These are phyloP conservation scores for Sericinus montela DNA, from an alignment of 2,888 invertebrate genomes.

Conservation along the genomic window DNA sequence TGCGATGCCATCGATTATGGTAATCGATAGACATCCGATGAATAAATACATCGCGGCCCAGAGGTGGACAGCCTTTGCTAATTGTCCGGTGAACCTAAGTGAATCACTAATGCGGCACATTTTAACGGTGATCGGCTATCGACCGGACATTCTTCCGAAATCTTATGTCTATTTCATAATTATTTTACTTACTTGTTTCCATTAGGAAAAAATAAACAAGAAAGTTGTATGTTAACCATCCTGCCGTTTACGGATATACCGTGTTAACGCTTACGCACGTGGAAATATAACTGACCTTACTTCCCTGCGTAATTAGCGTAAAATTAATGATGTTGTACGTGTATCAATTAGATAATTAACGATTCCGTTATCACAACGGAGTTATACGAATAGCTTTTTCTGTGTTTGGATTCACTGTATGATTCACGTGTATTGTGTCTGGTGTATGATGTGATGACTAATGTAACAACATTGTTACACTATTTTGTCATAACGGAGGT, in stretches of 20 bases:
- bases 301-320: conserved; percentile 10
- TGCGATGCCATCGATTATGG: conserved; percentile 74
- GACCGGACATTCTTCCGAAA: conserved; percentile 44
- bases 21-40: conserved; percentile 77
- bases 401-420: conserved; percentile 58
- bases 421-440: conserved; percentile 61
- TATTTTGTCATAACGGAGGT: conserved; percentile 23
- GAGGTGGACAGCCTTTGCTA: conserved; percentile 79
- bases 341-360: conserved; percentile 28
- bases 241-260: conserved; percentile 3
- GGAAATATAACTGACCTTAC: conserved; percentile 18
- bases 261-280: conserved; percentile 10
- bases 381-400: background rate
- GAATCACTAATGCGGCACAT: conserved; percentile 66
- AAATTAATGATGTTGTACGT: conserved; percentile 3
- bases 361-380: conserved; percentile 18
- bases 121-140: conserved; percentile 53
- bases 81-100: conserved; percentile 74
- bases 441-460: conserved; percentile 52
- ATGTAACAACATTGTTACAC: conserved; percentile 38
- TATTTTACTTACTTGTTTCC: background rate
- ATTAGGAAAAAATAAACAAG: conserved; percentile 1
- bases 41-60: conserved; percentile 71
- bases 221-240: conserved; percentile 1
- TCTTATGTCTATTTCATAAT: conserved; percentile 15